Evolutionary conservation across 2,113 vertebrate species (phyloP), one percentile per base, ranked within the genome.

Genomic region (Pituophis catenifer): DNA sequence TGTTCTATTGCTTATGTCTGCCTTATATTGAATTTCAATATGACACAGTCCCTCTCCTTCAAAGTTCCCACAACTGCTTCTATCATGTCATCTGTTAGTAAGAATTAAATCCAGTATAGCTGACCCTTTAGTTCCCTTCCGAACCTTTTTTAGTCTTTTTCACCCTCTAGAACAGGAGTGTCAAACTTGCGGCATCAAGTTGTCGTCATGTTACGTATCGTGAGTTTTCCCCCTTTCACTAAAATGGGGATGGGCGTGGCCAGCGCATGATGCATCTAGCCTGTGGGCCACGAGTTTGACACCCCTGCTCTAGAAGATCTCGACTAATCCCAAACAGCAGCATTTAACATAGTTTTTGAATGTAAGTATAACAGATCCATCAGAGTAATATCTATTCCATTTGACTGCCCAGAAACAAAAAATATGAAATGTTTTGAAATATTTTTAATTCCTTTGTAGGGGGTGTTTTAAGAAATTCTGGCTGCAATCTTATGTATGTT

Each of bases 311-410:
- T 92, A 21, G 55, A 57, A 98, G 97, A 97, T 8, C 90, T 96
- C 1, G 95, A 95, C 93, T 93, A 93, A 62, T 96, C 97, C 90
- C 95, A 96, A 33, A 95, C 96, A 75, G 94, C 97, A 1, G 97
- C 98, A 86, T 95, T 98, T 89, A 98, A 98, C 95, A 97, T 97
- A 96, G 98, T 98, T 96, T 98, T 97, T 92, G 98, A 98, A 96
- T 94, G 94, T 33, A 97, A 97, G 93, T 98, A 97, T 93, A 98
- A 98, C 94, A 98, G 97, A 93, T 98, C 97, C 0, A 97, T 98
- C 95, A 98, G 98, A 96, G 98, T 97, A 48, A 97, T 98, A 90
- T 97, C 97, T 92, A 95, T 95, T 92, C 93, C 93, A 81, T 53
- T 98, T 87, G 96, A 97, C 90, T 91, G 1, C 96, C 98, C 94